Conservation (phyloP, 2,113 vertebrate species). For the Campylomormyrus tamandua region DNA sequence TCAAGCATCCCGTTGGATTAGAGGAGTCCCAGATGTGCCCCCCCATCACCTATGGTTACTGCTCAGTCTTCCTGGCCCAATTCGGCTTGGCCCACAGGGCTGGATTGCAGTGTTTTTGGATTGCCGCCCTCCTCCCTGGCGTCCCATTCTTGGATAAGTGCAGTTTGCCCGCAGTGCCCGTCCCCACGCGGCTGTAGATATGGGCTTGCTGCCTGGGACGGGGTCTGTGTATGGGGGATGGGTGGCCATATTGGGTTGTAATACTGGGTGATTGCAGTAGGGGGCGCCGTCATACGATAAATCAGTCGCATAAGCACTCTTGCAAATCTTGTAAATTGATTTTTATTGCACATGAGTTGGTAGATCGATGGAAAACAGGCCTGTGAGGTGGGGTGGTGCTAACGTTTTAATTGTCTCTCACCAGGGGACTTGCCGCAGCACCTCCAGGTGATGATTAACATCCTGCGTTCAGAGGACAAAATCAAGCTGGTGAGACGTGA, state of each 20-base stretch:
- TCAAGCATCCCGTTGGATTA: not conserved
- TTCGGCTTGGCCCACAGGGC: not conserved
- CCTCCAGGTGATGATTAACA: constrained; percentile 94
- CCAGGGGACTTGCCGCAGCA: constrained; percentile 87
- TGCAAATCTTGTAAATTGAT: not conserved
- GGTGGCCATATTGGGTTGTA: not conserved
- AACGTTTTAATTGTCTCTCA: not conserved
- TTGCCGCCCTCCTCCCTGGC: not conserved
- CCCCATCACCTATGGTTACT: not conserved
- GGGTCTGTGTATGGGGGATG: not conserved
- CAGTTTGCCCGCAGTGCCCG: not conserved
- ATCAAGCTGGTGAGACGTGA: constrained; percentile 91
- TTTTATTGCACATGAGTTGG: not conserved
- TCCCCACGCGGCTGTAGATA: not conserved
- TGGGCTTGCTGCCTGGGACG: not conserved
- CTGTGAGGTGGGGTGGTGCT: not conserved
- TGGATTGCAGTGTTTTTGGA: not conserved
- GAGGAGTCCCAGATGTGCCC: not conserved
- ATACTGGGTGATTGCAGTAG: not conserved
- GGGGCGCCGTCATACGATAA: not conserved
- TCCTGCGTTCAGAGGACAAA: constrained; percentile 85
- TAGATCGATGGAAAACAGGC: not conserved
- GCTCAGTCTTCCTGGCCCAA: not conserved
- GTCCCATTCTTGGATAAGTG: not conserved
- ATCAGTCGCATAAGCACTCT: not conserved